Evolutionary conservation across 2,797 vertebrate genomes (phyloP).

Genomic region (Spinus olivaceus): DNA sequence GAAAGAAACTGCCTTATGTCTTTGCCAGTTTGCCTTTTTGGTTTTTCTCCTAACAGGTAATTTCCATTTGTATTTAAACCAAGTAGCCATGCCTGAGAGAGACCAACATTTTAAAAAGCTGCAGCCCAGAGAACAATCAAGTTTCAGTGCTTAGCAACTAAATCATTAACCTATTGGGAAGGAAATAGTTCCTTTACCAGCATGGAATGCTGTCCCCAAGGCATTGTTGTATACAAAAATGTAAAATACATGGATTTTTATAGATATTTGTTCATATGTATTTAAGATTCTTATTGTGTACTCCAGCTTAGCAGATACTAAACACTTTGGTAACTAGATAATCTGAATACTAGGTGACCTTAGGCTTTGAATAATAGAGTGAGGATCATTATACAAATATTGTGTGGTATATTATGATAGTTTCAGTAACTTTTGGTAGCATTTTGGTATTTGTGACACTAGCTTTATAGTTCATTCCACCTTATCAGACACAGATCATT

Average conservation of each 20-base stretch:
- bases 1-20: not conserved
- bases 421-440: not conserved
- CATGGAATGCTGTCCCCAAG: not conserved
- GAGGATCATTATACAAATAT: not conserved
- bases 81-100: not conserved
- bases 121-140: not conserved
- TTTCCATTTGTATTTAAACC: not conserved
- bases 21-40: not conserved
- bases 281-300: not conserved
- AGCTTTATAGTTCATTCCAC: not conserved
- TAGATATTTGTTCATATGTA: not conserved
- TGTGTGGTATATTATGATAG: not conserved
- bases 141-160: constrained; percentile 31
- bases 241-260: not conserved
- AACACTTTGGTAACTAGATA: not conserved
- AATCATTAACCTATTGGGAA: constrained; percentile 39
- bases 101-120: not conserved
- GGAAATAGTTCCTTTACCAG: not conserved
- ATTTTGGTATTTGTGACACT: not conserved
- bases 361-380: not conserved
- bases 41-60: not conserved
- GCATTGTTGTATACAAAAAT: not conserved
- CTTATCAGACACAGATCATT: not conserved
- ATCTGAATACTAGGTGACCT: not conserved
- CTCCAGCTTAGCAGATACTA: not conserved